Percentiles rank a stretch among this genome's conserved stretches.
phyloP scores from a whole-genome alignment of 1,140 invertebrate genomes.

The Drosophila funebris region DNA sequence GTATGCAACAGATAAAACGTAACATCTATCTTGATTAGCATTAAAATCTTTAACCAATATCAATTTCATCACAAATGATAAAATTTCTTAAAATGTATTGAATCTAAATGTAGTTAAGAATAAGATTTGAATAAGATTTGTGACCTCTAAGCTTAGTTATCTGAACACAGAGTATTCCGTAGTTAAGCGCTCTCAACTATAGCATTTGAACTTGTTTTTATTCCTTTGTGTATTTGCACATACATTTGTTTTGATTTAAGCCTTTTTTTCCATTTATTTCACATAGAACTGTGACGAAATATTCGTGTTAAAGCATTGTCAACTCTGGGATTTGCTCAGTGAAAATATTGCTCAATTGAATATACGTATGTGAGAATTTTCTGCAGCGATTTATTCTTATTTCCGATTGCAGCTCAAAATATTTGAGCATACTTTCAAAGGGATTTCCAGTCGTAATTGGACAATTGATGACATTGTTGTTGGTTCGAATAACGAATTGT shows the following conservation, averaged over 20 bases:
- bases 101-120: too few relatives aligned
- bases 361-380: background rate
- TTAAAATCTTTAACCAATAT: too few relatives aligned
- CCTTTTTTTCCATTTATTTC: constrained; percentile 7
- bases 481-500: background rate
- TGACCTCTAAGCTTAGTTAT: too few relatives aligned
- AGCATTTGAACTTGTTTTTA: background rate
- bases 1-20: too few relatives aligned
- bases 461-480: constrained; percentile 1
- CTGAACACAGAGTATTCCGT: background rate
- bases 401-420: constrained; percentile 4
- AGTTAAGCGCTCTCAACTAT: background rate
- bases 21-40: too few relatives aligned
- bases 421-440: background rate
- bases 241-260: background rate
- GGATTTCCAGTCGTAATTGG: constrained; percentile 2
- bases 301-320: constrained; percentile 22
- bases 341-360: constrained; percentile 35
- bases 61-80: too few relatives aligned
- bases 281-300: background rate
- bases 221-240: background rate
- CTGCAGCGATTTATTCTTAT: background rate
- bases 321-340: constrained; percentile 25
- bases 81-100: too few relatives aligned
- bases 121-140: too few relatives aligned